Conservation (phyloP, 2,888 invertebrate genomes). For the Hydroisotoma schaefferi region DNA sequence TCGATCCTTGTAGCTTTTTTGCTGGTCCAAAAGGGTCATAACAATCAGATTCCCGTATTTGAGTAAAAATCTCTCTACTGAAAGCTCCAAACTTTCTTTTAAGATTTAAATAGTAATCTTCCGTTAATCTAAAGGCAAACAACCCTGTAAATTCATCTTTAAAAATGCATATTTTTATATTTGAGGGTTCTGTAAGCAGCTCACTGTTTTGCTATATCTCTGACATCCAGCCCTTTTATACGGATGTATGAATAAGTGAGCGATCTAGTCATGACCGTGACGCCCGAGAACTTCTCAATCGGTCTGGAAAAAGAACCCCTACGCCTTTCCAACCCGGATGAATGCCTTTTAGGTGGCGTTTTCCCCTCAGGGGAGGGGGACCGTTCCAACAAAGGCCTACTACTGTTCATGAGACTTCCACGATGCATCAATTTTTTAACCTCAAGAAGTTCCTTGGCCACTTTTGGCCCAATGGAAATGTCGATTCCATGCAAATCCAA, state of each 20-base stretch:
- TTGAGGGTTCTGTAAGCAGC: conserved; percentile 13
- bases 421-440: conserved; percentile 21
- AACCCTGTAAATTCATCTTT: neutral
- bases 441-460: conserved; percentile 28
- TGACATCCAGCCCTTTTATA: conserved; percentile 57
- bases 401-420: neutral
- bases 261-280: conserved; percentile 66
- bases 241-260: conserved; percentile 61
- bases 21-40: conserved; percentile 63
- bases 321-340: conserved; percentile 8
- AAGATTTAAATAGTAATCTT: conserved; percentile 61
- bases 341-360: conserved; percentile 9
- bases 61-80: conserved; percentile 53
- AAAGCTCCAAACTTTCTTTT: conserved; percentile 64
- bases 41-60: conserved; percentile 55
- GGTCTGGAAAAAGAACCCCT: conserved; percentile 36
- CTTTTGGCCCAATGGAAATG: conserved; percentile 17
- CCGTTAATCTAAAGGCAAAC: conserved; percentile 56
- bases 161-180: neutral
- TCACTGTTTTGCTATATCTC: conserved; percentile 60
- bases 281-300: conserved; percentile 62
- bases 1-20: conserved; percentile 59
- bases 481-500: conserved; percentile 37
- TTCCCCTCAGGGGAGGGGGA: neutral
- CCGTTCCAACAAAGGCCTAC: neutral